Base-by-base conservation (phyloP, 2,113 vertebrate genomes). In the Bos indicus region DNA sequence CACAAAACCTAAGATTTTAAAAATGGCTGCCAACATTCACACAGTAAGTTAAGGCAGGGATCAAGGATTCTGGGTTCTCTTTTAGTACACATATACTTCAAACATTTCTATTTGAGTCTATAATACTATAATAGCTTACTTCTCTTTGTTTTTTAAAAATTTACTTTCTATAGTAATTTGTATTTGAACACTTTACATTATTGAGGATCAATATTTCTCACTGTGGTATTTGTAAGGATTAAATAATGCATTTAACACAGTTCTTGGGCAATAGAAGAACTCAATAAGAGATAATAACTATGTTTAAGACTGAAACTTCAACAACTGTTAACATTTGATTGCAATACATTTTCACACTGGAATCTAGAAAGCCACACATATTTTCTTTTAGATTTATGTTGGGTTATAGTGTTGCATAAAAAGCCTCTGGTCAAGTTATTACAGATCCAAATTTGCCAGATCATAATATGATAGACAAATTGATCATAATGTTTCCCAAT, bases 1-100 rank as follows among this genome's bases (percentile, higher is more conserved):
- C 2, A 74, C 59, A 0, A 16, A 86, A 4, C 4, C 3, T 10
- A 28, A 25, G 14, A 2, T 10, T 51, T 56, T 60, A 6, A 11
- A 46, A 52, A 93, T 78, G 82, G 12, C 26, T 52, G 10, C 17
- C 23, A 52, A 26, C 9, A 36, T 64, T 64, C 6, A 17, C 12
- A 51, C 15, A 12, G 56, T 1, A n/a, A 88, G 23, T 52, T 74
- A 87, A 19, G 11, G 12, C 13, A 40, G 46, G 1, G 57, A 28
- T 4, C 26, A 7, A 64, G 13, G 17, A 5, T 7, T 54, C n/a
- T 36, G 8, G 23, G 21, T 60, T 82, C 48, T 67, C 3, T 15
- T 28, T 60, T 4, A 82, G 19, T 36, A 6, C 3, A 52, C 1
- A 1, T 7, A 23, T 78, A 21, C 0, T 25, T 12, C 51, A 59